Evolutionary conservation across 1,140 invertebrate genomes (phyloP).

Genomic region (Drosophila melanogaster): Release_6_plus_ISO1_MT NT_033779.5:13500501-13501000

Average conservation of each 20-base stretch:
- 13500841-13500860: background rate
- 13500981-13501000: conserved; percentile 72
- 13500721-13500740: too few relatives aligned
- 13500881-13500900: conserved; percentile 62
- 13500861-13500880: background rate
- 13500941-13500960: conserved; percentile 36
- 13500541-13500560: too few relatives aligned
- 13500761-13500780: background rate
- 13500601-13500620: background rate
- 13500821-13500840: too few relatives aligned
- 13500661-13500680: too few relatives aligned
- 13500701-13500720: too few relatives aligned
- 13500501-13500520: too few relatives aligned
- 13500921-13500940: conserved; percentile 47
- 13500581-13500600: background rate
- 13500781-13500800: background rate
- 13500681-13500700: too few relatives aligned
- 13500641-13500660: too few relatives aligned
- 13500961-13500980: conserved; percentile 59
- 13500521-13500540: too few relatives aligned
- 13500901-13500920: conserved; percentile 62
- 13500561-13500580: too few relatives aligned
- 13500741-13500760: too few relatives aligned
- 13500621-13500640: background rate
- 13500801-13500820: too few relatives aligned